Conservation (phyloP, 2,888 invertebrate genomes). For the Catocala fraxini region DNA sequence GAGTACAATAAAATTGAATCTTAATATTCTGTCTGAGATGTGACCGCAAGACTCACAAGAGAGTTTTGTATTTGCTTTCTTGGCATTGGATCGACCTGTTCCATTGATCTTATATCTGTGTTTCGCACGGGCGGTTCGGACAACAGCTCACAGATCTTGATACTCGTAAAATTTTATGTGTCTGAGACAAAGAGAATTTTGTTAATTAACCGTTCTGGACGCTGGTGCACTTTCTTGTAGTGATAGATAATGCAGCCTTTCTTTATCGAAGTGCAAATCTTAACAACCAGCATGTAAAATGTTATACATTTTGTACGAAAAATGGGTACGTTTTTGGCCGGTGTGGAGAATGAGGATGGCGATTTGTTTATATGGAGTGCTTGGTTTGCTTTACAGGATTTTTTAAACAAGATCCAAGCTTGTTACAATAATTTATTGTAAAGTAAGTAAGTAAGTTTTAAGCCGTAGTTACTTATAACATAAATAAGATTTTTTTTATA, state of each 20-base stretch:
- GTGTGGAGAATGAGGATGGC: background rate
- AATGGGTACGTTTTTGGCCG: constrained; percentile 30
- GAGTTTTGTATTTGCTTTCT: no score
- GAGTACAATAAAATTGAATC: no score
- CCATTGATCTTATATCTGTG: constrained; percentile 50
- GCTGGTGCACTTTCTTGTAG: constrained; percentile 67
- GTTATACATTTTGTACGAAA: constrained; percentile 28
- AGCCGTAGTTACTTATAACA: background rate
- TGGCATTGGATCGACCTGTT: constrained; percentile 33
- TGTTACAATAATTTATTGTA: background rate
- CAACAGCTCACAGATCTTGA: constrained; percentile 78
- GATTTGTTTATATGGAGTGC: constrained; percentile 1
- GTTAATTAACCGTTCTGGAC: constrained; percentile 82
- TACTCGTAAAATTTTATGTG: constrained; percentile 87
- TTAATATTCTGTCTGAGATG: no score
- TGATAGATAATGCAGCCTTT: constrained; percentile 79
- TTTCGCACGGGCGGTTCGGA: constrained; percentile 63
- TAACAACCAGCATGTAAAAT: constrained; percentile 57
- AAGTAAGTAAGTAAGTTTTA: background rate
- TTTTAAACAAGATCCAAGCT: background rate
- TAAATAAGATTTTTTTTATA: no score
- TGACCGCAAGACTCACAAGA: no score
- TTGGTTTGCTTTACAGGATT: background rate
- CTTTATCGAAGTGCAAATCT: constrained; percentile 74
- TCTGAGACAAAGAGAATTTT: constrained; percentile 85